These are phyloP conservation scores for Ophiothrix spiculata DNA, from an alignment of 35 echinoderm and acorn worm genomes.

Conservation along the genomic window DNA sequence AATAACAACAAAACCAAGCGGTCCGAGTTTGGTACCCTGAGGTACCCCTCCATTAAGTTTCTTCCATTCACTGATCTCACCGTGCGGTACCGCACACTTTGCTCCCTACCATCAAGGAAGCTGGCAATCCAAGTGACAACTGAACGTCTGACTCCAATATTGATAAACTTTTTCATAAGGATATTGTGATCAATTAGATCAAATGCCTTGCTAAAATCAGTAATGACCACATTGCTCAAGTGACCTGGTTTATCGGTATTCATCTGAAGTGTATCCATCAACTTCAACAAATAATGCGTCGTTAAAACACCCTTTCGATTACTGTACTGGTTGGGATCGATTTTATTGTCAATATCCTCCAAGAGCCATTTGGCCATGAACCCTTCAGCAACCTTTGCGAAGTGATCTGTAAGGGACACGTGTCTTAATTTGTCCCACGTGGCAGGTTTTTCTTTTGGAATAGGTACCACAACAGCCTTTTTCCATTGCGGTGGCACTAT, in stretches of 20 bases:
- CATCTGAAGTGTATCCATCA: slow-evolving; percentile 3
- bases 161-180: slow-evolving; percentile 33
- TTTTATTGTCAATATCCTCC: slow-evolving; percentile 26
- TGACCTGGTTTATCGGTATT: slow-evolving; percentile 31
- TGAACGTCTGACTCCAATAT: slow-evolving; percentile 9
- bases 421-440: slow-evolving; percentile 51
- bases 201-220: slow-evolving; percentile 58
- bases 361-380: slow-evolving; percentile 51
- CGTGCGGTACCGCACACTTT: too few relatives aligned
- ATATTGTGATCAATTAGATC: slow-evolving; percentile 28
- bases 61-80: too few relatives aligned
- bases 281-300: slow-evolving; percentile 29
- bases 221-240: slow-evolving; percentile 22
- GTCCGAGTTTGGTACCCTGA: too few relatives aligned
- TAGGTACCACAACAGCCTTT: slow-evolving; percentile 53
- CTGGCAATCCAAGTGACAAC: slow-evolving; percentile 40
- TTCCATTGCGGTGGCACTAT: slow-evolving; percentile 40
- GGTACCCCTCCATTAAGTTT: too few relatives aligned
- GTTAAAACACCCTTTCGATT: slow-evolving; percentile 25
- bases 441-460: slow-evolving; percentile 49
- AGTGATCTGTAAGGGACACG: slow-evolving; percentile 48
- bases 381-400: slow-evolving; percentile 50
- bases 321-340: slow-evolving; percentile 42
- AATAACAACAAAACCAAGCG: too few relatives aligned
- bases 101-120: too few relatives aligned